Evolutionary conservation across 2,888 invertebrate species (phyloP).

Genomic region (Spisula solida): DNA sequence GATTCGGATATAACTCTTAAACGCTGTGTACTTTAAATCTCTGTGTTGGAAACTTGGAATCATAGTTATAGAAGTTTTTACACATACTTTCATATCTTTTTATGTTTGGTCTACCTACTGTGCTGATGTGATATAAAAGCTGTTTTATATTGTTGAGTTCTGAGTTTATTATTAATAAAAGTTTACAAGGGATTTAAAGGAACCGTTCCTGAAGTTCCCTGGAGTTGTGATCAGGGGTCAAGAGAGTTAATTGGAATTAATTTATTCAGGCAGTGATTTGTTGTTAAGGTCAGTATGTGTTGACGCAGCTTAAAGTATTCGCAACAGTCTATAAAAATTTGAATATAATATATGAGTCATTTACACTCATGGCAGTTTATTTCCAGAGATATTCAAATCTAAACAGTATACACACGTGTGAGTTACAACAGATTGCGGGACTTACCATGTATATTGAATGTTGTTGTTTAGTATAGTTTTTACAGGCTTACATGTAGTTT

Average conservation of each 20-base stretch:
- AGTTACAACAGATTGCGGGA: not conserved
- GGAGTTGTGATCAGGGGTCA: not conserved
- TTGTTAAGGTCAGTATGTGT: not conserved
- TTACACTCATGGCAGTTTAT: conserved; percentile 18
- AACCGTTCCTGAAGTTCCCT: not conserved
- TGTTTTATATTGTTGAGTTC: not conserved
- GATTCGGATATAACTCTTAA: conserved; percentile 11
- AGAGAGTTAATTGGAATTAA: not conserved
- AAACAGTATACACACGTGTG: not conserved
- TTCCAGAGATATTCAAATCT: conserved; percentile 1
- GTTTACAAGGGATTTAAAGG: not conserved
- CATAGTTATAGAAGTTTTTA: conserved; percentile 9
- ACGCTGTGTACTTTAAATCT: not conserved
- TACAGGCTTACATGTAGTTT: not conserved
- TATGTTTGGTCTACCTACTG: not conserved
- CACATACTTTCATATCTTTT: not conserved
- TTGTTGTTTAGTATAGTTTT: not conserved
- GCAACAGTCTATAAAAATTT: conserved; percentile 10
- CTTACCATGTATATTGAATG: not conserved
- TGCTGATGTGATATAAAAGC: not conserved
- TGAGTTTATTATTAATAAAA: not conserved
- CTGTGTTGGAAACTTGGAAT: not conserved
- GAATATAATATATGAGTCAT: not conserved
- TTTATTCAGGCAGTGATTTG: conserved; percentile 1
- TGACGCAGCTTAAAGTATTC: not conserved